Base-by-base conservation (phyloP, 2,797 vertebrate species). In the Phaenicophaeus curvirostris region DNA sequence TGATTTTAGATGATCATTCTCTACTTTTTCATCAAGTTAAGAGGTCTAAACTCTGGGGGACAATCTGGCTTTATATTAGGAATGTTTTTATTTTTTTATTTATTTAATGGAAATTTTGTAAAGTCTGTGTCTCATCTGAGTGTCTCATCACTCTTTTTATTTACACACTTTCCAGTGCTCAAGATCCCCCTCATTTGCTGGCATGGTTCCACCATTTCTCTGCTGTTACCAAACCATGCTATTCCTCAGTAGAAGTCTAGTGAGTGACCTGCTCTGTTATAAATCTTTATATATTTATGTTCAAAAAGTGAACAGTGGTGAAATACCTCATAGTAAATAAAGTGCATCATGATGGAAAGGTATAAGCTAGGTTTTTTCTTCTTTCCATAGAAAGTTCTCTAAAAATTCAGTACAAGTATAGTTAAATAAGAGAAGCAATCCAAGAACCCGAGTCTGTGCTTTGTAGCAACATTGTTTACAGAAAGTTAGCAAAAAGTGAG, bases 261-360 rank as follows among this genome's bases (percentile, higher is more conserved):
- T 46, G 19, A 58, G 42, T 42, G 61, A 39, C 78, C 17, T 66
- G 8, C 10, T 78, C 59, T 75, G 59, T 73, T 84, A 21, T 55
- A 74, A 51, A 28, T 58, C 18, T 53, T 83, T 41, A 4, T 44
- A 9, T 46, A 8, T 71, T 89, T 62, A 37, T 18, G 6, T 79
- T 87, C 21, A 50, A 42, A 72, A 87, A 87, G 19, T 42, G 68
- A 79, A 72, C 63, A 69, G 67, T 82, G 74, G 42, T 72, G 72
- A 85, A 93, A 96, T 91, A 90, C 72, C 74, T 94, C 96, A 86
- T 23, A 44, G 67, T 87, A 92, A 90, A 86, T 90, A 57, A 66
- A 91, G 31, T 39, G 15, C 53, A 73, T 78, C 1, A 74, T 72
- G 55, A 62, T 71, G 27, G 50, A 87, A 78, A 28, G 24, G 11